Evolutionary conservation across 64 coral and sea anemone genomes (phyloP), one percentile per base, ranked within the genome.

Genomic region (Cladopsammia gracilis): DNA sequence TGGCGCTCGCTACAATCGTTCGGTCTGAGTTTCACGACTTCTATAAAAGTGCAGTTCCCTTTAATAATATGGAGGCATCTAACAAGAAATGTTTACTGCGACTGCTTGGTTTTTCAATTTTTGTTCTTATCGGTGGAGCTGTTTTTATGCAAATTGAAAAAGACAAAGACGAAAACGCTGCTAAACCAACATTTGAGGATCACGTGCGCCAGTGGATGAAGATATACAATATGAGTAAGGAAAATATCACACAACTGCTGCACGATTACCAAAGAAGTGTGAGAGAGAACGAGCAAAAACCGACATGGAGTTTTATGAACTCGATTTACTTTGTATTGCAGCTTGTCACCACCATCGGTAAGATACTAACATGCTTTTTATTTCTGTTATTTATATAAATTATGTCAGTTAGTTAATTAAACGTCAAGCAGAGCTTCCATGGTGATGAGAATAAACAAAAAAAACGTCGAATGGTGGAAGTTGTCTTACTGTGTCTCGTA

Each of bases 81-180:
- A 48, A 20, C 10, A 66, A 12, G 45, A 67, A 34, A 6, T 66
- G 18, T 67, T n/a, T 67, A 64, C 64, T 64, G 9, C 80, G 44
- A 49, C 42, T 84, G 18, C 3, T 24, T 67, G 20, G 44, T 0
- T 67, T 84, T 84, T 49, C 46, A 3, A 64, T 25, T 50, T 84
- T 51, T 49, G 45, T 84, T 22, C 18, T 84, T 6, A 49, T 66
- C 15, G 80, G 80, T 43, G 80, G 61, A 67, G 61, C 61, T 67
- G n/a, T 84, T 67, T 84, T 84, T 46, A 84, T 84, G 80, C 80
- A 84, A 20, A 66, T 84, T 15, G 80, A 84, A 50, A 68, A 68
- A 9, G 19, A 51, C 2, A 22, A 48, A 6, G 62, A 48, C 6
- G 16, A 23, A 34, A 25, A 67, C 15, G 16, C 10, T 12, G 62